A percentile compares a stretch with the other conserved stretches of the same genome.
Conservation (phyloP, 2,888 invertebrate species). For the Cheilosia pagana region DNA sequence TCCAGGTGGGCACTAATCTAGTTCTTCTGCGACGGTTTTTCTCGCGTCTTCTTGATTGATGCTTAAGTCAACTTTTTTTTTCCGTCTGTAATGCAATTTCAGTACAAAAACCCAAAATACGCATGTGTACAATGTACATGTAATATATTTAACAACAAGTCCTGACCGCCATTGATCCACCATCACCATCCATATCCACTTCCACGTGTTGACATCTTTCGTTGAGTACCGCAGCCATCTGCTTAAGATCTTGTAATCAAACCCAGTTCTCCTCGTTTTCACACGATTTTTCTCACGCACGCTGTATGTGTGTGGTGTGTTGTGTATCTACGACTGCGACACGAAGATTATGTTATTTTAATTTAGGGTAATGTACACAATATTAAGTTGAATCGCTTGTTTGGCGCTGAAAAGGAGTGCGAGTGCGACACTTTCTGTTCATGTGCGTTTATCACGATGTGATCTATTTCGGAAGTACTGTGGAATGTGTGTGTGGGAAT, state of each 20-base stretch:
- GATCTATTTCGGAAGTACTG: conserved; percentile 60
- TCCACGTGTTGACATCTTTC: background rate
- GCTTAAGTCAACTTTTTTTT: no score
- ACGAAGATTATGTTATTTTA: conserved; percentile 60
- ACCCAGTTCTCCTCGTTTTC: conserved; percentile 18
- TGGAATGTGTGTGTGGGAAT: conserved; percentile 54
- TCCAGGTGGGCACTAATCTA: no score
- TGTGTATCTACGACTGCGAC: conserved; percentile 3
- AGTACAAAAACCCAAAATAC: no score
- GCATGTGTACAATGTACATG: no score
- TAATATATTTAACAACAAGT: no score
- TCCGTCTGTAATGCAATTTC: no score
- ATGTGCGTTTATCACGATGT: conserved; percentile 53
- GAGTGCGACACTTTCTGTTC: conserved; percentile 27
- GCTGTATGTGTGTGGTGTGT: conserved; percentile 23
- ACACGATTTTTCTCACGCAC: conserved; percentile 64
- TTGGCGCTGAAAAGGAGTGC: conserved; percentile 25
- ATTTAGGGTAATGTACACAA: conserved; percentile 64
- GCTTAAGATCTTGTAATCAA: conserved; percentile 15
- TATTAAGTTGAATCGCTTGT: conserved; percentile 52
- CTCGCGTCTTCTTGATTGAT: no score
- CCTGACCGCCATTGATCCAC: background rate
- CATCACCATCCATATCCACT: no score
- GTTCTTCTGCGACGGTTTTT: no score
- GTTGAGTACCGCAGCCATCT: conserved; percentile 25